Conservation (phyloP, 1,140 invertebrate genomes). For the Orius insidiosus region DNA sequence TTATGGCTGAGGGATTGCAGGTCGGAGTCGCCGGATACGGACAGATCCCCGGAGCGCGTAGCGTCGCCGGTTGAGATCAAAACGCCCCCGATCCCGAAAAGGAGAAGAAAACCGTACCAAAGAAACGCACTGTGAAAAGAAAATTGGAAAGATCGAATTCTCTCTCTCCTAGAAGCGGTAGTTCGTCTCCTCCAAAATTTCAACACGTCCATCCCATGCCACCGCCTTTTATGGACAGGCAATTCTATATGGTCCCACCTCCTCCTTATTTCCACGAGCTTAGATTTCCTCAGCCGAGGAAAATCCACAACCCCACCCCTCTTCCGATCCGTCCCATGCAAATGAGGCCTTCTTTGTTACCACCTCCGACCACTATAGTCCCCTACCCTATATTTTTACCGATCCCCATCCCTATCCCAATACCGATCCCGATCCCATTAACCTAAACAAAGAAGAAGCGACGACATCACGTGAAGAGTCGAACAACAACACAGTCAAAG, state of each 20-base stretch:
- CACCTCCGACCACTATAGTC: conserved; percentile 62
- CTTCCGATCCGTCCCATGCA: conserved; percentile 19
- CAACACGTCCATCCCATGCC: conserved; percentile 12
- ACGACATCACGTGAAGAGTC: background rate
- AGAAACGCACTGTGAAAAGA: background rate
- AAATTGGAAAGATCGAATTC: background rate
- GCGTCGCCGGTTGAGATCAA: conserved; percentile 20
- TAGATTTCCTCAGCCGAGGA: conserved; percentile 6
- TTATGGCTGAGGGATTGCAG: conserved; percentile 64
- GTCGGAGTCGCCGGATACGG: conserved; percentile 38
- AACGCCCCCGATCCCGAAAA: conserved; percentile 11
- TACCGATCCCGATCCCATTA: conserved; percentile 42
- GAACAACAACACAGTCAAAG: too few relatives aligned
- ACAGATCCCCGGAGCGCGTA: conserved; percentile 22
- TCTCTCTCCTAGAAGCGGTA: conserved; percentile 13
- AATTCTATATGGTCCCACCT: background rate
- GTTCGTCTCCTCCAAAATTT: conserved; percentile 20
- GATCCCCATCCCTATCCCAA: conserved; percentile 64
- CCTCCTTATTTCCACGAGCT: conserved; percentile 7
- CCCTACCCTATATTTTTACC: conserved; percentile 67
- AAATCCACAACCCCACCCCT: conserved; percentile 19
- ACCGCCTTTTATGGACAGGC: background rate
- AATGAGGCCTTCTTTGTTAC: conserved; percentile 24
- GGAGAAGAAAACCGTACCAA: background rate
- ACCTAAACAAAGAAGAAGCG: conserved; percentile 1